Conservation (phyloP, 2,797 vertebrate species). For the Smutsia temminckii region DNA sequence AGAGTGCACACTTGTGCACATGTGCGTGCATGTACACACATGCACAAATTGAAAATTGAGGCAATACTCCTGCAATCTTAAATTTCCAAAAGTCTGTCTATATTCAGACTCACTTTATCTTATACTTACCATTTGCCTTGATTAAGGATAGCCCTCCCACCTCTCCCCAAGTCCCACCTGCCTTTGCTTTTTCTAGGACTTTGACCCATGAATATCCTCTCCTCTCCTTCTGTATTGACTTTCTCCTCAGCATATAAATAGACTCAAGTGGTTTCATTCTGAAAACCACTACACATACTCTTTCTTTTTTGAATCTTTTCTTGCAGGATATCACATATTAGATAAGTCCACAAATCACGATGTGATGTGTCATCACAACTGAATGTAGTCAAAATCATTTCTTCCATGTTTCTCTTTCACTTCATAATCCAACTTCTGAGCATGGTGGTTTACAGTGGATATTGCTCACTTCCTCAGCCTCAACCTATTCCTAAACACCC, state of each 20-base stretch:
- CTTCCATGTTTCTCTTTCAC: neutral
- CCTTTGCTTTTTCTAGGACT: neutral
- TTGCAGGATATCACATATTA: neutral
- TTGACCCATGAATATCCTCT: neutral
- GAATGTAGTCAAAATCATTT: neutral
- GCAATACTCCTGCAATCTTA: neutral
- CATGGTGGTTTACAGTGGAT: neutral
- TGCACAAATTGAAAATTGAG: neutral
- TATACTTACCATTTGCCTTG: neutral
- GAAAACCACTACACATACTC: neutral
- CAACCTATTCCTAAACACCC: neutral
- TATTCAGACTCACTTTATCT: neutral
- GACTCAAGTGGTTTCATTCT: neutral
- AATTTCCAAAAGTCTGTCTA: neutral
- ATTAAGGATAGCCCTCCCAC: neutral
- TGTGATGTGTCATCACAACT: rapidly evolving
- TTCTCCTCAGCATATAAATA: neutral
- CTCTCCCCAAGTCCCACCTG: neutral
- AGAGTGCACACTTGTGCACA: neutral
- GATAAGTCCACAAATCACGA: neutral
- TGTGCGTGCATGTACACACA: neutral
- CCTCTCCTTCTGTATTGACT: neutral
- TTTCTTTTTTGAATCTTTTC: neutral
- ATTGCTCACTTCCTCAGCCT: neutral
- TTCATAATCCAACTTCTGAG: neutral